Percentiles rank a stretch among this genome's conserved stretches.
Conservation (phyloP, 2,113 vertebrate species). For the Leptobrachium ailaonicum region DNA sequence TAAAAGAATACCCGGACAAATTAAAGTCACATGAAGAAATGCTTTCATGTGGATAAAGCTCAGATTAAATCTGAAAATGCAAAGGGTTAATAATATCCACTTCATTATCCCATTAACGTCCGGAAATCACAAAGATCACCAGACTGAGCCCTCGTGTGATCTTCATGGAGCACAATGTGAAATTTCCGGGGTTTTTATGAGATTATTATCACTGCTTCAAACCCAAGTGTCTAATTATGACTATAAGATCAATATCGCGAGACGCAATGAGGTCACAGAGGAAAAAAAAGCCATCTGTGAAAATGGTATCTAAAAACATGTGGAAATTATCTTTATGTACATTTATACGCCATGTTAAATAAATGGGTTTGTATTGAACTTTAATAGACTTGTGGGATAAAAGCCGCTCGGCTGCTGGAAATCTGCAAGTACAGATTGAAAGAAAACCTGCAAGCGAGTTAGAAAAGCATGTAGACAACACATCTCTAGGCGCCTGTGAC, state of each 20-base stretch:
- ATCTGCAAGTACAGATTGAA: too few species aligned
- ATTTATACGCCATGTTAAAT: too few species aligned
- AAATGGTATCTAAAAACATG: too few species aligned
- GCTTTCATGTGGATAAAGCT: background rate
- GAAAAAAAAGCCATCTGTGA: too few species aligned
- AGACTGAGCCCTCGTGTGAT: background rate
- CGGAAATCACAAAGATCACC: constrained; percentile 29
- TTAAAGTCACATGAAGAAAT: background rate
- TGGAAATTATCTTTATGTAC: too few species aligned
- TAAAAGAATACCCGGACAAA: too few species aligned
- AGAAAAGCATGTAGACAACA: too few species aligned
- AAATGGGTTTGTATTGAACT: too few species aligned
- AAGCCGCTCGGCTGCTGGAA: too few species aligned
- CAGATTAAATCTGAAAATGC: background rate
- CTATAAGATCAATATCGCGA: background rate
- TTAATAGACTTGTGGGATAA: too few species aligned
- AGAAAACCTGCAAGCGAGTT: too few species aligned
- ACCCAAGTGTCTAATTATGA: background rate
- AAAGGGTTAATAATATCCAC: background rate
- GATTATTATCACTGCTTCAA: background rate
- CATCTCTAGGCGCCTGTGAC: too few species aligned
- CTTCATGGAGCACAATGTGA: background rate
- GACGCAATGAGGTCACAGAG: background rate
- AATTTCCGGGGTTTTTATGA: background rate
- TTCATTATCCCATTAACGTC: background rate